These are phyloP conservation scores for Agriopis leucophaearia DNA, from an alignment of 2,888 invertebrate genomes.

Conservation along the genomic window DNA sequence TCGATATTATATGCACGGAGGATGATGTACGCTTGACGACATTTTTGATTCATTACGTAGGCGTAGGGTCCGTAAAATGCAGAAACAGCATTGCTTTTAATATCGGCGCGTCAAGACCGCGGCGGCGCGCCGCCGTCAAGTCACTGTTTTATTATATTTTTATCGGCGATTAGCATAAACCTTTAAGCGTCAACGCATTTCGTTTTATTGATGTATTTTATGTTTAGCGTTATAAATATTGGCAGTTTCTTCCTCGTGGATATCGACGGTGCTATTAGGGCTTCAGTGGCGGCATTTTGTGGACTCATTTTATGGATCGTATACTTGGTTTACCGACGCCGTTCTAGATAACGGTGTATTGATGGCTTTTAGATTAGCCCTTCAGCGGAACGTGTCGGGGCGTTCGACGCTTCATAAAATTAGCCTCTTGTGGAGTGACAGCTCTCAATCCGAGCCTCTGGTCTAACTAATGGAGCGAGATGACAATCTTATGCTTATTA, in stretches of 20 bases:
- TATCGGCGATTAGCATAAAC: slow-evolving; percentile 73
- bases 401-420: slow-evolving; percentile 63
- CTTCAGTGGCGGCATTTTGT: slow-evolving; percentile 65
- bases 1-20: not conserved
- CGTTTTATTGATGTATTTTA: slow-evolving; percentile 75
- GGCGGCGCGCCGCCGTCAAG: slow-evolving; percentile 60
- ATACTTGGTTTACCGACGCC: slow-evolving; percentile 74
- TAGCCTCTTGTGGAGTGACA: slow-evolving; percentile 51
- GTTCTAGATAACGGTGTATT: slow-evolving; percentile 76
- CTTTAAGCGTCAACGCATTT: slow-evolving; percentile 66
- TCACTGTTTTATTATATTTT: slow-evolving; percentile 70
- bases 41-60: slow-evolving; percentile 31
- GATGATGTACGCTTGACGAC: slow-evolving; percentile 30
- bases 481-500: slow-evolving; percentile 69
- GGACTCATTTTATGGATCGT: slow-evolving; percentile 78
- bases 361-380: slow-evolving; percentile 74
- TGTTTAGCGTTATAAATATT: slow-evolving; percentile 70
- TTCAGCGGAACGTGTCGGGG: slow-evolving; percentile 58
- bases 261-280: slow-evolving; percentile 66
- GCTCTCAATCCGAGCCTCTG: slow-evolving; percentile 26
- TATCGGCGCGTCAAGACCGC: slow-evolving; percentile 50
- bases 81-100: slow-evolving; percentile 48
- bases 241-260: slow-evolving; percentile 67
- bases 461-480: slow-evolving; percentile 51
- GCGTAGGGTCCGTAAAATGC: slow-evolving; percentile 41